phyloP scores from a whole-genome alignment of 2,888 invertebrate genomes.

The Apodemia hepburni region DNA sequence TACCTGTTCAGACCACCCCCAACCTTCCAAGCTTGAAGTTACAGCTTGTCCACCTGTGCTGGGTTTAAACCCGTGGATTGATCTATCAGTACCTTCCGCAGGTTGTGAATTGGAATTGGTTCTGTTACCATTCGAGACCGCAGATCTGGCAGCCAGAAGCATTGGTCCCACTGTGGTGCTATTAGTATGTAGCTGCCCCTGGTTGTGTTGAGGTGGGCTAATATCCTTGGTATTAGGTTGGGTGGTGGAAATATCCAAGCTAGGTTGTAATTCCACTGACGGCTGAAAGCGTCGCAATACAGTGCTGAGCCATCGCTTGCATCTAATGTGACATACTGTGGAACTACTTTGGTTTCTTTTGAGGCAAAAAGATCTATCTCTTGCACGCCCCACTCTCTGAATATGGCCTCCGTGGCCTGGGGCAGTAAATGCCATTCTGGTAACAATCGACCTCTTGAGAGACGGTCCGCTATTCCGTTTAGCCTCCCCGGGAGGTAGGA shows the following conservation, averaged over 20 bases:
- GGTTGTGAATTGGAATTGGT: conserved; percentile 23
- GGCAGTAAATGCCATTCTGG: conserved; percentile 33
- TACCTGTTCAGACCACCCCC: conserved; percentile 28
- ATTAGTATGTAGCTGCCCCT: conserved; percentile 21
- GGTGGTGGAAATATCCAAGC: conserved; percentile 29
- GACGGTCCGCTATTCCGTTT: conserved; percentile 22
- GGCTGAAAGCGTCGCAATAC: conserved; percentile 24
- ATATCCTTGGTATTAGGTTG: conserved; percentile 22
- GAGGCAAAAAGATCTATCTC: conserved; percentile 31
- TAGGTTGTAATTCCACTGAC: conserved; percentile 19
- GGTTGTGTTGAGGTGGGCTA: conserved; percentile 27
- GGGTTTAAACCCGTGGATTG: too few relatives aligned
- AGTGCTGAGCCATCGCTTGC: conserved; percentile 17
- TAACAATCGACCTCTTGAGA: conserved; percentile 23
- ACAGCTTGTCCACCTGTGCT: too few relatives aligned
- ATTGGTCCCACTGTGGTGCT: conserved; percentile 21
- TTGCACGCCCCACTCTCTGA: conserved; percentile 30
- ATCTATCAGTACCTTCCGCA: conserved; percentile 23
- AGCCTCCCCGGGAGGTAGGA: conserved; percentile 5
- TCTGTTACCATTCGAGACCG: conserved; percentile 15
- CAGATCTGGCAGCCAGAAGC: conserved; percentile 26
- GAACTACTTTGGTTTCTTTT: conserved; percentile 22
- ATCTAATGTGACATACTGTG: conserved; percentile 24
- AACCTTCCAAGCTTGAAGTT: conserved; percentile 3
- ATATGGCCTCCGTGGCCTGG: conserved; percentile 21